These are phyloP conservation scores for Flexamia atlantica DNA, from an alignment of 2,888 invertebrate species.

Conservation along the genomic window DNA sequence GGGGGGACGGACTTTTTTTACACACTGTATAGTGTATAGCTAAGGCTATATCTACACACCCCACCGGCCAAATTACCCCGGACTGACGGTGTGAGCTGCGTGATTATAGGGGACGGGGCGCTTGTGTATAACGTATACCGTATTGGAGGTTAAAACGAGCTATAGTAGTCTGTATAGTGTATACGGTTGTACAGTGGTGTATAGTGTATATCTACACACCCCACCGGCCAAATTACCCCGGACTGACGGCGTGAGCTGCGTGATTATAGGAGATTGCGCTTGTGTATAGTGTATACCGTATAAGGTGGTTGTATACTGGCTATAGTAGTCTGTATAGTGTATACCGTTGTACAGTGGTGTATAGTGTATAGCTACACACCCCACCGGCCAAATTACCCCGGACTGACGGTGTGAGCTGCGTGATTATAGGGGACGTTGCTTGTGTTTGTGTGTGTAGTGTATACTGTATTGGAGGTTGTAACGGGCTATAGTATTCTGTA, in stretches of 20 bases:
- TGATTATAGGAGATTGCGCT: neutral
- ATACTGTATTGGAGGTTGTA: neutral
- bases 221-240: conserved; percentile 18
- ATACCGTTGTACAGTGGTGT: conserved; percentile 1
- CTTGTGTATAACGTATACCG: neutral
- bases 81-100: conserved; percentile 14
- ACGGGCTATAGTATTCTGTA: neutral
- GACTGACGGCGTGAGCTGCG: conserved; percentile 4
- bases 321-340: too few relatives aligned
- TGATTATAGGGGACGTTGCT: neutral
- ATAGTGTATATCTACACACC: conserved; percentile 22
- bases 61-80: conserved; percentile 8
- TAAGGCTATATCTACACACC: neutral
- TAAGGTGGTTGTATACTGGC: neutral
- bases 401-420: conserved; percentile 7
- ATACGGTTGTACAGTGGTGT: neutral
- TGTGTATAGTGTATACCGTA: neutral
- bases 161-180: neutral
- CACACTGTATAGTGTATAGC: too few relatives aligned
- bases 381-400: conserved; percentile 1
- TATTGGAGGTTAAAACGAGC: neutral
- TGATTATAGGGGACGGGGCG: neutral
- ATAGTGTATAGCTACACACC: conserved; percentile 8
- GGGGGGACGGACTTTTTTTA: too few relatives aligned
- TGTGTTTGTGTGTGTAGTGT: conserved; percentile 21